Percentiles rank a stretch among this genome's conserved stretches.
phyloP scores from a whole-genome alignment of 1,140 invertebrate species.

The Drosophila equinoxialis region DNA sequence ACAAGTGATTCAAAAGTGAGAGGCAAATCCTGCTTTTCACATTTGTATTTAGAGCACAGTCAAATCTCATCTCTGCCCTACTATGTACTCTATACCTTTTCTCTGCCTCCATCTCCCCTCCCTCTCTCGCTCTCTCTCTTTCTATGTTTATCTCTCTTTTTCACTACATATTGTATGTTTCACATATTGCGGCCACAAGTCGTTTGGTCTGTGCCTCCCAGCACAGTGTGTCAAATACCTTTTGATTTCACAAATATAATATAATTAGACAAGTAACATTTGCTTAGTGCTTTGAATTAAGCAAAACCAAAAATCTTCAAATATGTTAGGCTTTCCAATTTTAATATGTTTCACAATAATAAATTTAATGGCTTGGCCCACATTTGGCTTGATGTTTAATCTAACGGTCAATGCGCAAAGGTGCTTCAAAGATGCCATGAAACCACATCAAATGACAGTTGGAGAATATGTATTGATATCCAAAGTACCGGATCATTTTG shows the following conservation, averaged over 20 bases:
- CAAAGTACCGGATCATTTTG: constrained; percentile 90
- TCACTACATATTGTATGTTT: constrained; percentile 17
- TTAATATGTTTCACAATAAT: no score
- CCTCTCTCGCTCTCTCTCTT: no score
- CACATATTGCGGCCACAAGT: constrained; percentile 29
- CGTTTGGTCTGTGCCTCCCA: constrained; percentile 7
- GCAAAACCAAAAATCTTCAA: no score
- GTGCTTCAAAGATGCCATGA: constrained; percentile 98
- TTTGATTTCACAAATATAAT: background rate
- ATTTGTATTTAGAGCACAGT: constrained; percentile 63
- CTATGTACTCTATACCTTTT: no score
- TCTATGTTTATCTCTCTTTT: background rate
- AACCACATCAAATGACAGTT: constrained; percentile 95
- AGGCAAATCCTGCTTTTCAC: constrained; percentile 54
- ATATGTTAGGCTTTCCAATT: no score
- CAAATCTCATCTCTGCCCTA: constrained; percentile 9
- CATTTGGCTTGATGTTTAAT: no score
- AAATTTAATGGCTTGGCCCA: no score
- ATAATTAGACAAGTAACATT: no score
- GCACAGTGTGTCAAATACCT: constrained; percentile 13
- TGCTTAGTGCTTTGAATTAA: no score
- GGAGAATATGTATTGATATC: constrained; percentile 95
- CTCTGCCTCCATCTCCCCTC: no score
- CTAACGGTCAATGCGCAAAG: constrained; percentile 87
- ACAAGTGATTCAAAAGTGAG: constrained; percentile 39